Evolutionary conservation across 92 coral and sea anemone genomes (phyloP).

Genomic region (Nematostella vectensis): DNA sequence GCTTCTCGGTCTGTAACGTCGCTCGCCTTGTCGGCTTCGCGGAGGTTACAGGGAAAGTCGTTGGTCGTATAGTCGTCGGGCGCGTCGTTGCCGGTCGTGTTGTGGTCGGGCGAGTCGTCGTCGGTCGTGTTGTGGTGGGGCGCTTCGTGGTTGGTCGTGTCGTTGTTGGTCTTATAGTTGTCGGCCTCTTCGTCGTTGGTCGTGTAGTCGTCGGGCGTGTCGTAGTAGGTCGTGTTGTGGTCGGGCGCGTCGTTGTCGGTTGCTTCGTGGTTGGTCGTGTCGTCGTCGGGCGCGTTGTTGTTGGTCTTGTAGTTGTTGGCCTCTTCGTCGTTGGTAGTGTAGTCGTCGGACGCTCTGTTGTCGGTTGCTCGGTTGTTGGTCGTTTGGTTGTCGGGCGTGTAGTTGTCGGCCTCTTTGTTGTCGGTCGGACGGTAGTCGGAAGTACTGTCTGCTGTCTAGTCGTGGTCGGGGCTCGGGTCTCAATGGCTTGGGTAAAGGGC

Average conservation of each 20-base stretch:
- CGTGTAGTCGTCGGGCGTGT: not conserved
- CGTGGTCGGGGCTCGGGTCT: constrained; percentile 5
- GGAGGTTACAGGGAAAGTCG: not conserved
- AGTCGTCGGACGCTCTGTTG: constrained; percentile 10
- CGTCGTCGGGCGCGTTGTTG: constrained; percentile 20
- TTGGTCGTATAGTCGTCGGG: not conserved
- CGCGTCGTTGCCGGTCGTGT: constrained; percentile 6
- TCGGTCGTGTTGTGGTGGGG: constrained; percentile 4
- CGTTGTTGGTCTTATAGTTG: not conserved
- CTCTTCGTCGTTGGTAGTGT: constrained; percentile 6
- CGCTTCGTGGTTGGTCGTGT: constrained; percentile 6
- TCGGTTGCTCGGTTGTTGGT: constrained; percentile 10
- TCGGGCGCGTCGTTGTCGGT: constrained; percentile 13
- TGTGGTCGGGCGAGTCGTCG: constrained; percentile 3
- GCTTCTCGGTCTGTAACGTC: not conserved
- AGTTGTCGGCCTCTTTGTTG: constrained; percentile 11
- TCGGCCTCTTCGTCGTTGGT: constrained; percentile 7
- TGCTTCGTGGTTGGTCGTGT: constrained; percentile 5
- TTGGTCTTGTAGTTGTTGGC: constrained; percentile 3
- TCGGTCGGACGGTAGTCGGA: not conserved
- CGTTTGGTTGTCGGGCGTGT: constrained; percentile 4
- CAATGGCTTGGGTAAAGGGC: no score
- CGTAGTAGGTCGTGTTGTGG: not conserved
- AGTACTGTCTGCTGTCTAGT: not conserved
- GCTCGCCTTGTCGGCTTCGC: not conserved